A percentile compares a stretch with the other conserved stretches of the same genome.
These are phyloP conservation scores for Agrotis exclamationis DNA, from an alignment of 2,888 invertebrate species.

Conservation along the genomic window DNA sequence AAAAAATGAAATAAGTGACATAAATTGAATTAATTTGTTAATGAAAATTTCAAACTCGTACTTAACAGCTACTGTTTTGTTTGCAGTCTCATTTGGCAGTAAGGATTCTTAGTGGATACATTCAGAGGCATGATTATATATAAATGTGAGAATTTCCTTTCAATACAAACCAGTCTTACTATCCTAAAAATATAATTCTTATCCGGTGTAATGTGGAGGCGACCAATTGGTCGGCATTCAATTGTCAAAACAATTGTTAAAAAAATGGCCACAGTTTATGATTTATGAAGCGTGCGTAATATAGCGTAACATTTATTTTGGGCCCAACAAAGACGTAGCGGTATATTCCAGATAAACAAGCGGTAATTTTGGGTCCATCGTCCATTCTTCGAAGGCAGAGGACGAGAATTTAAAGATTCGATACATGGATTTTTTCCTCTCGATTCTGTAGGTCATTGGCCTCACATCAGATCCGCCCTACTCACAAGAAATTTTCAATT, in stretches of 20 bases:
- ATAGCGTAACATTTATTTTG: constrained; percentile 79
- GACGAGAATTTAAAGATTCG: constrained; percentile 79
- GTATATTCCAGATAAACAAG: constrained; percentile 75
- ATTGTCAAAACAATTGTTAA: no score
- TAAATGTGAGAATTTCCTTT: constrained; percentile 43
- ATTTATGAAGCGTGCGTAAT: constrained; percentile 67
- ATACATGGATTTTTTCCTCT: constrained; percentile 77
- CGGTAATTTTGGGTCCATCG: constrained; percentile 68
- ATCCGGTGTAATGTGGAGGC: no score
- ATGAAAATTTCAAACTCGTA: no score
- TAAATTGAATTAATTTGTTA: no score
- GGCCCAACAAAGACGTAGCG: constrained; percentile 78
- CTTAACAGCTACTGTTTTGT: no score
- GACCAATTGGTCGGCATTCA: no score
- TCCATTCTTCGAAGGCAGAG: constrained; percentile 80
- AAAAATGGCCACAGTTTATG: no score
- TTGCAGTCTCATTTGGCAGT: no score
- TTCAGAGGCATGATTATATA: constrained; percentile 7
- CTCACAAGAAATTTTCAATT: constrained; percentile 45
- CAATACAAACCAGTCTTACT: constrained; percentile 29
- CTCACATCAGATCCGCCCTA: constrained; percentile 63
- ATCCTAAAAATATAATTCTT: constrained; percentile 45
- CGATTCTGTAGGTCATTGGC: constrained; percentile 75
- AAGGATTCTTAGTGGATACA: background rate
- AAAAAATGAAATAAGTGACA: no score